Percentiles rank a stretch among this genome's conserved stretches.
phyloP scores from a whole-genome alignment of 1,140 invertebrate species.

The Coelopa frigida region DNA sequence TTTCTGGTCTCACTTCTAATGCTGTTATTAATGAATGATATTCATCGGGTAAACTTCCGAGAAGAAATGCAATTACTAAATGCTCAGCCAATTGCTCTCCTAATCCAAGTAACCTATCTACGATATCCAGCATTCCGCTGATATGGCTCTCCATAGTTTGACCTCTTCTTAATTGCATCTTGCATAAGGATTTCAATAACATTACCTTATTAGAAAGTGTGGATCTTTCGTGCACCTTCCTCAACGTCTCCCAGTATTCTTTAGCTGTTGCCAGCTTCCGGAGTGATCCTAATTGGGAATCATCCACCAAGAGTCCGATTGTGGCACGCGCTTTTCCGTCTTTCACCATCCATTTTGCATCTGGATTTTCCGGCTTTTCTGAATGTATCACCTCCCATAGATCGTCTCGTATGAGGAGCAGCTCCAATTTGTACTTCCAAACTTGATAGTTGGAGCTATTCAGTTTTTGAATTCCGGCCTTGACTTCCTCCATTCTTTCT shows the following conservation, averaged over 20 bases:
- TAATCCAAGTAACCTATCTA: slow-evolving; percentile 16
- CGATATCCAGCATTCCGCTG: slow-evolving; percentile 18
- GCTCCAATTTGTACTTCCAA: too few species aligned
- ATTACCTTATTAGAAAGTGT: neutral
- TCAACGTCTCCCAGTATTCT: slow-evolving; percentile 1
- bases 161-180: neutral
- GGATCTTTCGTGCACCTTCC: neutral
- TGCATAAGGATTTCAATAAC: slow-evolving; percentile 1
- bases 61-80: slow-evolving; percentile 19
- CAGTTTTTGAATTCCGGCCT: too few species aligned
- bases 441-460: too few species aligned
- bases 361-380: too few species aligned
- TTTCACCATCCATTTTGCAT: slow-evolving; percentile 12
- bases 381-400: too few species aligned
- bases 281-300: slow-evolving; percentile 10
- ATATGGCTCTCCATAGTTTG: slow-evolving; percentile 14
- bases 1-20: slow-evolving; percentile 21
- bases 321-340: slow-evolving; percentile 15
- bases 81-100: slow-evolving; percentile 21
- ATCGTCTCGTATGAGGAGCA: too few species aligned
- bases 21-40: slow-evolving; percentile 21
- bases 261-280: neutral
- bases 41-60: slow-evolving; percentile 20
- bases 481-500: too few species aligned
- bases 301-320: slow-evolving; percentile 21